Conservation (phyloP, 2,113 vertebrate genomes). For the Xenotilapia flavipinnis region DNA sequence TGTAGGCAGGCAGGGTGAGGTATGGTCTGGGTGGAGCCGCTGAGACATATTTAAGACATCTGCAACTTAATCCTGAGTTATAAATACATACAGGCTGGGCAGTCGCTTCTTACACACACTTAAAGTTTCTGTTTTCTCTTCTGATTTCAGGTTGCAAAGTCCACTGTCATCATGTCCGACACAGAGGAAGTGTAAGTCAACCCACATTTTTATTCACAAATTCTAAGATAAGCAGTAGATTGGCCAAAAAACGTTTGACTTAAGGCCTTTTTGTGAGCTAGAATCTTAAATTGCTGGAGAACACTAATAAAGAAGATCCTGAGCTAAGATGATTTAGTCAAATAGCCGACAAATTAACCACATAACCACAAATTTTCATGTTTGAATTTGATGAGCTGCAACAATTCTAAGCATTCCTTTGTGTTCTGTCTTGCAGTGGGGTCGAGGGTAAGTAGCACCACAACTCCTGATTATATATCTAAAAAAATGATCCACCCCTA, state of each 20-base stretch:
- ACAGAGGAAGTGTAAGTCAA: conserved; percentile 89
- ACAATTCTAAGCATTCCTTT: neutral
- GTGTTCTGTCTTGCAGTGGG: conserved; percentile 72
- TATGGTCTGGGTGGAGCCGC: neutral
- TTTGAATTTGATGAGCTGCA: neutral
- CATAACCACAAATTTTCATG: neutral
- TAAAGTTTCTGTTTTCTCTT: conserved; percentile 10
- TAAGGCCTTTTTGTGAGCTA: fast-evolving
- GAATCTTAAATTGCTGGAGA: neutral
- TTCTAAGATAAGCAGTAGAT: neutral
- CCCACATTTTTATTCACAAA: neutral
- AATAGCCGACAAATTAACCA: neutral
- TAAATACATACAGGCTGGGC: conserved; percentile 33
- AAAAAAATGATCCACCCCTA: neutral
- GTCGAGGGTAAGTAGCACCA: conserved; percentile 82
- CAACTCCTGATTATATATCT: neutral
- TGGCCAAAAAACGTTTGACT: neutral
- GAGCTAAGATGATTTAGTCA: neutral
- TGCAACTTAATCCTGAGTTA: conserved; percentile 56
- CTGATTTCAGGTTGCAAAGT: conserved; percentile 70
- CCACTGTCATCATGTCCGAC: conserved; percentile 86
- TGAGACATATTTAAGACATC: conserved; percentile 32
- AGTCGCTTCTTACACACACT: neutral
- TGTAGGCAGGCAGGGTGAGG: neutral
- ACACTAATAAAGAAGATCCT: neutral